These are phyloP conservation scores for Gobio gobio DNA, from an alignment of 2,113 vertebrate species.

Conservation along the genomic window DNA sequence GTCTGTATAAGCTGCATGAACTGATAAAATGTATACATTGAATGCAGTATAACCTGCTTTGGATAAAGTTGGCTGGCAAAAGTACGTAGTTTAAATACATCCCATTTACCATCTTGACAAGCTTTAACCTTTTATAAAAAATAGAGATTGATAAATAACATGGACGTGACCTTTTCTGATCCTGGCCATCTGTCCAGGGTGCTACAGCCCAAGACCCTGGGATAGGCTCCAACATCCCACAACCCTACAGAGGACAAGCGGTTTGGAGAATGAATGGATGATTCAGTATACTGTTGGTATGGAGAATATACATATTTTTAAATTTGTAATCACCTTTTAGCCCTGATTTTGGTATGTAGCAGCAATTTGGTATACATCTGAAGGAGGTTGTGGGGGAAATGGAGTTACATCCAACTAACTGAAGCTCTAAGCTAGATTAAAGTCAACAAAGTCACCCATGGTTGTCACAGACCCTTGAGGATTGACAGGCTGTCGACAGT, in stretches of 20 bases:
- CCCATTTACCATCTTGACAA: not conserved
- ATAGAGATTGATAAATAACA: not conserved
- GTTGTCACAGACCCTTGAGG: conserved; percentile 28
- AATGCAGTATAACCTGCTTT: not conserved
- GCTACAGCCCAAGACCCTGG: not conserved
- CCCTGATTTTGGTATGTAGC: not conserved
- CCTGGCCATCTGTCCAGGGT: conserved; percentile 6
- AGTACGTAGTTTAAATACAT: not conserved
- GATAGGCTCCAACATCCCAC: not conserved
- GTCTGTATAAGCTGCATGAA: not conserved
- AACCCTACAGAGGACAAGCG: not conserved
- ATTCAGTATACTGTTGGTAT: no score
- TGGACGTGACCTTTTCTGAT: not conserved
- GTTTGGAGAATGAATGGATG: not conserved
- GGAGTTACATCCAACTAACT: conserved; percentile 21
- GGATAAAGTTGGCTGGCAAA: not conserved
- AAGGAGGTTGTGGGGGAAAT: not conserved
- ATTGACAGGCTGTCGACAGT: conserved; percentile 50
- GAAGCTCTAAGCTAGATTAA: conserved; percentile 35
- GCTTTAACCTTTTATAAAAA: not conserved
- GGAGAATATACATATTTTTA: no score
- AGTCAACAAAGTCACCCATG: conserved; percentile 23
- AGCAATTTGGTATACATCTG: not conserved
- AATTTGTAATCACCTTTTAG: not conserved
- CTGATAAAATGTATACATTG: not conserved